phyloP scores from a whole-genome alignment of 1,140 invertebrate genomes.

The Leptinotarsa lineolata region DNA sequence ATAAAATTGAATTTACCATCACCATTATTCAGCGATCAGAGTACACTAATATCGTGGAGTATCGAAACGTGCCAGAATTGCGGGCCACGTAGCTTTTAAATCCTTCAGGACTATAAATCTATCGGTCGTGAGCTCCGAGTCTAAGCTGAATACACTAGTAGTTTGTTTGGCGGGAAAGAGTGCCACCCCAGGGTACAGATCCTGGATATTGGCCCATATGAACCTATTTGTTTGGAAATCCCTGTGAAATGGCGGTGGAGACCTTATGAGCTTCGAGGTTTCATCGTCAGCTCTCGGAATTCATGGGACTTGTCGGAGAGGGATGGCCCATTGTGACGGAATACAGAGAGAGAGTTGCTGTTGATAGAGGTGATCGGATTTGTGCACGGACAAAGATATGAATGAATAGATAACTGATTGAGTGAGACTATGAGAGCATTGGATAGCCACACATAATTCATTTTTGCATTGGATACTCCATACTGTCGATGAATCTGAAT shows the following conservation, averaged over 20 bases:
- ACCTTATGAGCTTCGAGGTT: conserved; percentile 25
- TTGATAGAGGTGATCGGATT: too few relatives aligned
- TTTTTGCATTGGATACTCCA: too few relatives aligned
- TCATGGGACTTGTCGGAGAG: not conserved
- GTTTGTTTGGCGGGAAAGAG: conserved; percentile 42
- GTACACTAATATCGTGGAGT: conserved; percentile 25
- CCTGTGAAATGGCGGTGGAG: conserved; percentile 32
- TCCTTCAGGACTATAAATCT: conserved; percentile 46
- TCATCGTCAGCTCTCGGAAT: conserved; percentile 1
- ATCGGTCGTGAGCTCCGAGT: conserved; percentile 40
- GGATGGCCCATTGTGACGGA: not conserved
- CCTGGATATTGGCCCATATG: conserved; percentile 43
- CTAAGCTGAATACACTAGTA: conserved; percentile 44
- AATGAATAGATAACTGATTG: too few relatives aligned
- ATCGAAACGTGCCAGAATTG: conserved; percentile 24
- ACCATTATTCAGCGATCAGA: conserved; percentile 27
- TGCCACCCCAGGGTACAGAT: conserved; percentile 34
- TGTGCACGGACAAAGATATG: too few relatives aligned
- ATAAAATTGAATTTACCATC: conserved; percentile 11
- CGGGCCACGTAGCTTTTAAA: conserved; percentile 33
- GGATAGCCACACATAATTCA: too few relatives aligned
- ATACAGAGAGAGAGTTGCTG: not conserved
- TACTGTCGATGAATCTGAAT: too few relatives aligned
- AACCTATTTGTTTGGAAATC: conserved; percentile 45
- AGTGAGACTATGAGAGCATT: too few relatives aligned